Evolutionary conservation across 1,140 invertebrate genomes (phyloP), one percentile per base, ranked within the genome.

Genomic region (Cydia fagiglandana): DNA sequence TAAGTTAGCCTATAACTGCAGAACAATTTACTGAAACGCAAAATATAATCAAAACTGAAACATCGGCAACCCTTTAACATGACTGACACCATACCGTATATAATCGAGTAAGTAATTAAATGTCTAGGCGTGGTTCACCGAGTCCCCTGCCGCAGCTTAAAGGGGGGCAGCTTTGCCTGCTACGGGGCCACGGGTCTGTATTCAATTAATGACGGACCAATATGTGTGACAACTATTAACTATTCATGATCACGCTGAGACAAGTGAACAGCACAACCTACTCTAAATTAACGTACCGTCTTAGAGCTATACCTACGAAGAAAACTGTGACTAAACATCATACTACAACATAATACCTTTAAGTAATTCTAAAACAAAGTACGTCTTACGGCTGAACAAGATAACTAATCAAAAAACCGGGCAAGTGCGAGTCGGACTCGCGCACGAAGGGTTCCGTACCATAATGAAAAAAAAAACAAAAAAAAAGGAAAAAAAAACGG

Each of bases 81-180:
- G 34, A 34, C 34, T 38, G 34, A 17, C n/a, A 68, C 13, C 64
- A 68, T n/a, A 68, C 64, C 5, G 4, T 38, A 41, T 20, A 70
- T 38, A 70, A 41, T 70, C 30, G 3, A 70, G 38, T 70, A 70
- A 70, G 38, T 70, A 70, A 70, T 70, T 41, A 70, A 70, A 70
- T 70, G 66, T 34, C 34, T 70, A 41, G 66, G 66, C 30, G 66
- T 34, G 66, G 66, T 70, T 41, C 28, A 38, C 20, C 64, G 15
- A 70, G 34, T 70, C 66, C 66, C 66, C 34, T 17, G 66, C 9
- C 66, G 30, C 66, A 38, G 34, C 45, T 47, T 13, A 47, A 34
- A 70, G 66, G 34, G 13, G 34, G 66, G 30, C 64, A n/a, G 12
- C 66, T 38, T 20, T 38, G 64, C 64, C 30, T 38, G 30, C 13